A percentile compares a stretch with the other conserved stretches of the same genome.
phyloP scores from a whole-genome alignment of 1,140 invertebrate genomes.

The Berghia stephanieae region DNA sequence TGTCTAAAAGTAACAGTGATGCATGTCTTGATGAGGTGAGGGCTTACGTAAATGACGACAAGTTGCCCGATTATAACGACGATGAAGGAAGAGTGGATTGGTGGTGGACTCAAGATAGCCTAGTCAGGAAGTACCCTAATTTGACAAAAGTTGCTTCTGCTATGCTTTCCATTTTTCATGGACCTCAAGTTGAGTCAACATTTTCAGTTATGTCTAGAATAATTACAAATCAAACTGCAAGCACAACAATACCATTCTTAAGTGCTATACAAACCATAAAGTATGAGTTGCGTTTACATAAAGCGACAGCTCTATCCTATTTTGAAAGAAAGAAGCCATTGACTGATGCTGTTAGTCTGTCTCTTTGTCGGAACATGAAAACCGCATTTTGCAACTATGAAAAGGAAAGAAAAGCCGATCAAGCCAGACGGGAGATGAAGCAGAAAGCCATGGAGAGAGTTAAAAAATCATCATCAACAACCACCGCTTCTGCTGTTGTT shows the following conservation, averaged over 20 bases:
- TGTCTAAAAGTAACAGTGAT: conserved; percentile 20
- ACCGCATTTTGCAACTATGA: conserved; percentile 3
- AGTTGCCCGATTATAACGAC: neutral
- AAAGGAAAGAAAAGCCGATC: neutral
- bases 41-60: conserved; percentile 10
- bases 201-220: conserved; percentile 36
- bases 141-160: conserved; percentile 31
- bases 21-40: conserved; percentile 15
- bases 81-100: conserved; percentile 2
- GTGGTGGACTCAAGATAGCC: conserved; percentile 31
- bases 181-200: conserved; percentile 35
- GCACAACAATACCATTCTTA: conserved; percentile 30
- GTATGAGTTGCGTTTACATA: conserved; percentile 19
- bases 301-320: conserved; percentile 24
- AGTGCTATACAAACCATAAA: conserved; percentile 37
- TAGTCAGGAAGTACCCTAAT: conserved; percentile 25
- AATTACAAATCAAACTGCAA: conserved; percentile 24
- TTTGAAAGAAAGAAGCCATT: conserved; percentile 27
- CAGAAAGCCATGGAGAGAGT: neutral
- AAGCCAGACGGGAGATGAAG: neutral
- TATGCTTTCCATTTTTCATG: conserved; percentile 38
- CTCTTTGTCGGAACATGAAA: conserved; percentile 25
- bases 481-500: neutral
- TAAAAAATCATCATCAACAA: neutral
- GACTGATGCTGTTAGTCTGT: conserved; percentile 13